Conservation (phyloP, 2,797 vertebrate species). For the Neosalanx taihuensis region DNA sequence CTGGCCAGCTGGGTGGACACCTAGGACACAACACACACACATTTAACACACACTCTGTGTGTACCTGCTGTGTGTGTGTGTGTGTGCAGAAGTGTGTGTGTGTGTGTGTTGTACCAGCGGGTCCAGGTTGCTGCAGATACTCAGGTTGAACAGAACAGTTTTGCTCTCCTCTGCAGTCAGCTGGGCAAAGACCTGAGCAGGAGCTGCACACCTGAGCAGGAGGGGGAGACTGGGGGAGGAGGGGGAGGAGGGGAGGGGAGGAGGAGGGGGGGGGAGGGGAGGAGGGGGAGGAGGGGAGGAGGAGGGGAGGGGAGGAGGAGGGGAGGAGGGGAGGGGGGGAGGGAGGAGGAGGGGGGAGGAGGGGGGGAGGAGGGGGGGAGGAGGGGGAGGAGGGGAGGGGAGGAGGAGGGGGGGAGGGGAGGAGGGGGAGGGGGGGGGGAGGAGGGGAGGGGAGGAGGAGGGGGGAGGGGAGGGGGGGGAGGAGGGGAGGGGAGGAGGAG, state of each 20-base stretch:
- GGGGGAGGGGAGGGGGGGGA: no score
- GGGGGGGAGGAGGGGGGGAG: no score
- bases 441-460: no score
- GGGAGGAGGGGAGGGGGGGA: no score
- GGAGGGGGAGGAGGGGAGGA: no score
- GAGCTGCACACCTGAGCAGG: conserved; percentile 50
- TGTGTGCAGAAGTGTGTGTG: neutral
- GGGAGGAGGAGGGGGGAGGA: no score
- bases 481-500: neutral
- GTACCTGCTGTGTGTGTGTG: neutral
- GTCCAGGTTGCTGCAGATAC: conserved; percentile 51
- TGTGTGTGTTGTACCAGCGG: conserved; percentile 53
- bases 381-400: no score
- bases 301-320: no score
- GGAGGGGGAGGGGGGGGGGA: no score
- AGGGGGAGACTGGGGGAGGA: neutral
- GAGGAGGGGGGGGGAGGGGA: neutral
- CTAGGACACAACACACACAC: neutral
- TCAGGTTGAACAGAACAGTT: conserved; percentile 45
- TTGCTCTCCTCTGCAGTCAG: conserved; percentile 40
- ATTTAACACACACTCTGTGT: no score
- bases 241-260: no score
- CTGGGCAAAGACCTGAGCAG: conserved; percentile 54
- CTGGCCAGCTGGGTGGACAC: conserved; percentile 49
- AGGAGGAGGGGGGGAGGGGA: no score